Evolutionary conservation across 2,113 vertebrate species (phyloP).

Genomic region (Triplophysa dalaica): DNA sequence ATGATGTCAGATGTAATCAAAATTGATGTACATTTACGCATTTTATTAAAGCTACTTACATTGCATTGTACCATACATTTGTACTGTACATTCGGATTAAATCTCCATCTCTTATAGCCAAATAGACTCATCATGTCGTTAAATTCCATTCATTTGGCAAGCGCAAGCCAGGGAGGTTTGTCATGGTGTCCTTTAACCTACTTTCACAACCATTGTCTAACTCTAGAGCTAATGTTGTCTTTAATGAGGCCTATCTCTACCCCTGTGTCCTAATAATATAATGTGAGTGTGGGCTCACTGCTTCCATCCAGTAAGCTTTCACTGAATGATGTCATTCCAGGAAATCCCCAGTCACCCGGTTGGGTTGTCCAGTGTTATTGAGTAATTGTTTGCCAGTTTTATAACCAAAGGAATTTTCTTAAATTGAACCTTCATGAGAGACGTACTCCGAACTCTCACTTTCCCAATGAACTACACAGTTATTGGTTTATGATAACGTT

Average conservation of each 20-base stretch:
- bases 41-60: no score
- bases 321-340: constrained; percentile 50
- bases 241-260: constrained; percentile 41
- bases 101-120: neutral
- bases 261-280: constrained; percentile 33
- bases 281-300: constrained; percentile 54
- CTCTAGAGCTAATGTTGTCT: constrained; percentile 33
- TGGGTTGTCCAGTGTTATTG: neutral
- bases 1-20: neutral
- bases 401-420: neutral
- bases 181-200: constrained; percentile 21
- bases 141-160: neutral
- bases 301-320: constrained; percentile 51
- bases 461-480: neutral
- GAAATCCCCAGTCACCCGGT: constrained; percentile 29
- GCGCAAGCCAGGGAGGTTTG: neutral
- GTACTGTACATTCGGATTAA: neutral
- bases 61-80: neutral
- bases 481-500: neutral
- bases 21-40: no score
- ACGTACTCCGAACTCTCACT: neutral
- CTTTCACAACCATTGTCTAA: constrained; percentile 29
- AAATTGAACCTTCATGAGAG: neutral
- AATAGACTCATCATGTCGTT: neutral
- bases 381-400: neutral